phyloP scores from a whole-genome alignment of 2,113 vertebrate species.

The Anhinga anhinga region DNA sequence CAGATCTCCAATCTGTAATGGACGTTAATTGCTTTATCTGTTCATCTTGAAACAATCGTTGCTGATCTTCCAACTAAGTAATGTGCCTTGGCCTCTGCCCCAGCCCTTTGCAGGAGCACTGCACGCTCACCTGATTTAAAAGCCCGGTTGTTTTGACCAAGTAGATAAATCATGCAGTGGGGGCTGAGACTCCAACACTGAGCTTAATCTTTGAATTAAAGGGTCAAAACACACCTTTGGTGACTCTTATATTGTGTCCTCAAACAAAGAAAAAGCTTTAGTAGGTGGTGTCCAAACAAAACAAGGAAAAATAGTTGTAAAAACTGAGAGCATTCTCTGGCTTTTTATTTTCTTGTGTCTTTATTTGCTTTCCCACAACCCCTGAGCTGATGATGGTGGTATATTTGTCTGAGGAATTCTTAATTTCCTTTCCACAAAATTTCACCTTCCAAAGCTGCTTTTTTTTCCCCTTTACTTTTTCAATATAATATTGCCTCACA shows the following conservation, averaged over 20 bases:
- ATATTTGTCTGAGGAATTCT: background rate
- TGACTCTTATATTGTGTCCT: background rate
- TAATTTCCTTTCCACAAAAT: background rate
- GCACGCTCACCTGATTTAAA: background rate
- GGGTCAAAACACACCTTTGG: background rate
- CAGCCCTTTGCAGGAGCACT: background rate
- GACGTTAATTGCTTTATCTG: background rate
- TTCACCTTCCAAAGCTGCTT: background rate
- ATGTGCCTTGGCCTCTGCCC: background rate
- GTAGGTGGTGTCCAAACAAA: background rate
- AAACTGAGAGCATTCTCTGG: background rate
- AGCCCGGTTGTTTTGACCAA: background rate
- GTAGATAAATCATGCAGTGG: background rate
- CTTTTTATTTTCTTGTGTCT: background rate
- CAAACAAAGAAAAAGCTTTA: background rate
- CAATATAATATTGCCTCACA: constrained; percentile 40
- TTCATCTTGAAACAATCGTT: background rate
- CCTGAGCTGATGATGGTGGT: background rate
- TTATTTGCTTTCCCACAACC: background rate
- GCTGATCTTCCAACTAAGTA: background rate
- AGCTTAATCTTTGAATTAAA: background rate
- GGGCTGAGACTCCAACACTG: background rate
- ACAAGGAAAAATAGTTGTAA: background rate
- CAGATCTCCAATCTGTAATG: background rate
- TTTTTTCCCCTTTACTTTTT: background rate